Percentiles rank a stretch among this genome's conserved stretches.
Conservation (phyloP, 2,113 vertebrate genomes). For the Trinectes maculatus region DNA sequence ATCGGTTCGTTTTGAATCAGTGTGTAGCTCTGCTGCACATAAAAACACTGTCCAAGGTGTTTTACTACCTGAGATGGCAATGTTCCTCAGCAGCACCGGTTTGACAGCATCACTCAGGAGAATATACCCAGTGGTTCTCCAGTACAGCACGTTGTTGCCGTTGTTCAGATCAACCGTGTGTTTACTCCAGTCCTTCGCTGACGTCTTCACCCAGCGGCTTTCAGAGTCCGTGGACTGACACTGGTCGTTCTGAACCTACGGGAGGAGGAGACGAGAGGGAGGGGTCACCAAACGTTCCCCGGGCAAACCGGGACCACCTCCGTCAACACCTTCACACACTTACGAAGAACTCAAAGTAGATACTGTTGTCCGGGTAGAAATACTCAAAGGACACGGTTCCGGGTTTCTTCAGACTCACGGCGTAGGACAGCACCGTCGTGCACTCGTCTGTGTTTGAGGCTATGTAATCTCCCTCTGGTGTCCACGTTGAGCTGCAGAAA, state of each 20-base stretch:
- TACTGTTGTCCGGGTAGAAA: constrained; percentile 90
- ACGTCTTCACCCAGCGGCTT: constrained; percentile 88
- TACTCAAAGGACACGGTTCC: constrained; percentile 92
- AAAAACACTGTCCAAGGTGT: neutral
- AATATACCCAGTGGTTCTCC: constrained; percentile 88
- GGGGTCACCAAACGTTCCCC: neutral
- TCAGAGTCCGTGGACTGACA: constrained; percentile 89
- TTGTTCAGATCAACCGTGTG: constrained; percentile 84
- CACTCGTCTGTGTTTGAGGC: constrained; percentile 95
- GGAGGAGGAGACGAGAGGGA: neutral
- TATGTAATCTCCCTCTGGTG: constrained; percentile 87
- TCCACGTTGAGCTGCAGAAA: constrained; percentile 90
- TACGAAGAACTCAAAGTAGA: constrained; percentile 97
- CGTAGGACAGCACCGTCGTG: constrained; percentile 90
- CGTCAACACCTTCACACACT: constrained; percentile 59
- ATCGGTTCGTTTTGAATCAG: constrained; percentile 3
- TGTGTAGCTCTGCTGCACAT: neutral
- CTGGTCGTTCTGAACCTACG: constrained; percentile 95
- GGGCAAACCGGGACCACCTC: neutral
- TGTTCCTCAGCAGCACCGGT: constrained; percentile 90
- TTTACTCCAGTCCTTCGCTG: constrained; percentile 87
- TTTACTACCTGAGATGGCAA: constrained; percentile 88
- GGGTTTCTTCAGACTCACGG: constrained; percentile 91
- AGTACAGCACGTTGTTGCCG: constrained; percentile 94
- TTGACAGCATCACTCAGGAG: constrained; percentile 82